These are phyloP conservation scores for Zingel zingel DNA, from an alignment of 2,113 vertebrate genomes.

Conservation along the genomic window DNA sequence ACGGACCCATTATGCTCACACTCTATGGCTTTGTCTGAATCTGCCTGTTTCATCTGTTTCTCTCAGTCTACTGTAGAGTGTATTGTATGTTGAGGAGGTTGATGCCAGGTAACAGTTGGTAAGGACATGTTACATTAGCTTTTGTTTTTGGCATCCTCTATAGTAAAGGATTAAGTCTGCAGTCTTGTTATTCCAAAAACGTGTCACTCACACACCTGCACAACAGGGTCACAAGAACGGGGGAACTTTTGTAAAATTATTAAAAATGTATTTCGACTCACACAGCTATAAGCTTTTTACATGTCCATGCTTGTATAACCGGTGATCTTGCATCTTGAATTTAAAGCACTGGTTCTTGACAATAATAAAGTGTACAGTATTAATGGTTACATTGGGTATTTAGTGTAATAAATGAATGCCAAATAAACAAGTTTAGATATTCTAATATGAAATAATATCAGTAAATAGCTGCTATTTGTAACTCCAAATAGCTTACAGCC, in stretches of 20 bases:
- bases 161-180: slow-evolving; percentile 4
- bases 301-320: no score
- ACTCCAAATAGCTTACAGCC: neutral
- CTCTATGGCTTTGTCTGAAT: neutral
- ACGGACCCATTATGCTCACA: slow-evolving; percentile 6
- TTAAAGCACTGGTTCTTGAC: neutral
- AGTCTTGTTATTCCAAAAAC: slow-evolving; percentile 1
- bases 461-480: neutral
- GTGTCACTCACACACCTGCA: neutral
- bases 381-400: neutral
- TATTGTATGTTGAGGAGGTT: neutral
- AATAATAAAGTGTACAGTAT: neutral
- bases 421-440: neutral
- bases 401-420: neutral
- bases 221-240: neutral
- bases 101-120: neutral
- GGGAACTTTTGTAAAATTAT: neutral
- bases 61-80: neutral
- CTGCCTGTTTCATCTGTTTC: neutral
- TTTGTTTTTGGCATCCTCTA: slow-evolving; percentile 14
- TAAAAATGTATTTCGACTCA: neutral
- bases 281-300: no score
- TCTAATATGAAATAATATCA: slow-evolving; percentile 9
- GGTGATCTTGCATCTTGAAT: neutral
- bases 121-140: neutral